Percentiles rank a stretch among this genome's conserved stretches.
Conservation (phyloP, 2,888 invertebrate species). For the Scrobipalpa atriplicella region DNA sequence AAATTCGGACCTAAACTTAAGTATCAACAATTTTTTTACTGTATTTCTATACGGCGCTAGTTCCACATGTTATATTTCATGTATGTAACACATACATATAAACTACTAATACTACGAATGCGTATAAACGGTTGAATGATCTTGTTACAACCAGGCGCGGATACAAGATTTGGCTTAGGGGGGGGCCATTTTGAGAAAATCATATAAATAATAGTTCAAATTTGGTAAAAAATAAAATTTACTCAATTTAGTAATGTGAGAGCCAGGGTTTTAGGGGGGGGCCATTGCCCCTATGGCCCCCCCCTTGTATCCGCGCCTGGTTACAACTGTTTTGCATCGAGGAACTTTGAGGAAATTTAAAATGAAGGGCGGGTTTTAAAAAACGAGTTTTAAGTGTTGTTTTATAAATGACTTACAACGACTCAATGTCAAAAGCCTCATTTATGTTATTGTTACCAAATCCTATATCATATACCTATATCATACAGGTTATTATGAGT, state of each 20-base stretch:
- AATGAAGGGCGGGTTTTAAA: background rate
- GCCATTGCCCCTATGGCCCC: too few species aligned
- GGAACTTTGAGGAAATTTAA: background rate
- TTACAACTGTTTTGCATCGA: slow-evolving; percentile 1
- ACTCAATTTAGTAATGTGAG: too few species aligned
- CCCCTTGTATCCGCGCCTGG: too few species aligned
- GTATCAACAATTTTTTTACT: background rate
- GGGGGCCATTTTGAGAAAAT: too few species aligned
- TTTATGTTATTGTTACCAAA: background rate
- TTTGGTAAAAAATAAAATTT: too few species aligned
- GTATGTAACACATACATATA: background rate
- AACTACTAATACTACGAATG: slow-evolving; percentile 1
- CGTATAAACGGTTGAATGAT: background rate
- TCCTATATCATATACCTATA: background rate
- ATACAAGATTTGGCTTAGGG: too few species aligned
- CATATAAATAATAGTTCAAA: too few species aligned
- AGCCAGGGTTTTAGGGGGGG: too few species aligned
- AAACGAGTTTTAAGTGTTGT: background rate
- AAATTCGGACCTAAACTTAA: too few species aligned
- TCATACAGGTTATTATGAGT: too few species aligned
- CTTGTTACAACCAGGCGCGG: too few species aligned
- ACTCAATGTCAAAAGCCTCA: background rate
- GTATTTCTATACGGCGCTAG: background rate
- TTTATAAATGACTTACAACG: background rate
- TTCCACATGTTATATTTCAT: background rate